Evolutionary conservation across 2,888 invertebrate genomes (phyloP), one percentile per base, ranked within the genome.

Genomic region (Amphipyra tragopoginis): DNA sequence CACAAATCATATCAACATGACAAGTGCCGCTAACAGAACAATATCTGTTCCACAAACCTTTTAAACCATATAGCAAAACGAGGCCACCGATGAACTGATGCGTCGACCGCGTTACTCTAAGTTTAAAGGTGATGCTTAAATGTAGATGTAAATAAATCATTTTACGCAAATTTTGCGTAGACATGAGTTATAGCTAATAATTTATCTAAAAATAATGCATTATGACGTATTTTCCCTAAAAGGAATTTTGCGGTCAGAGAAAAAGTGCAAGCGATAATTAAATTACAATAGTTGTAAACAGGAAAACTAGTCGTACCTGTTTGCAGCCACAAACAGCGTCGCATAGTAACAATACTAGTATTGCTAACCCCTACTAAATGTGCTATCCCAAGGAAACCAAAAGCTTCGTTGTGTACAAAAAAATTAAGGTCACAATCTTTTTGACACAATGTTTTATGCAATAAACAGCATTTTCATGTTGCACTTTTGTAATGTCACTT

Each of bases 351-450:
- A 29, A 29, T 4, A 4, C 10, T 36, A 36, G 36, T 29, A 29
- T 29, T 29, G 29, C 29, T 7, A 7, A 29, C 5, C 5, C 29
- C 29, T 29, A 29, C 0, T 5, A 29, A 29, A 29, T 29, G 7
- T 5, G 29, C 7, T 29, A 29, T 29, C 5, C 29, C 5, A 29
- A 29, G 7, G 9, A 10, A 10, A 36, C 3, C 36, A 4, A 11
- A 36, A n/a, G 21, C 11, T 44, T 21, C 11, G 13, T 34, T 38
- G 56, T 13, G 21, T 2, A 2, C 36, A 53, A 75, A 56, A 51
- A 47, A 33, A 29, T 29, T 4, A 4, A 29, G 5, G 29, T 29
- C 29, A 5, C 29, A 29, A 29, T 0, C 29, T 29, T 29, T 29
- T n/a, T n/a, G n/a, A n/a, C n/a, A n/a, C n/a, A n/a, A n/a, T n/a